phyloP scores from a whole-genome alignment of 2,113 vertebrate genomes.

The Lycocorax pyrrhopterus region DNA sequence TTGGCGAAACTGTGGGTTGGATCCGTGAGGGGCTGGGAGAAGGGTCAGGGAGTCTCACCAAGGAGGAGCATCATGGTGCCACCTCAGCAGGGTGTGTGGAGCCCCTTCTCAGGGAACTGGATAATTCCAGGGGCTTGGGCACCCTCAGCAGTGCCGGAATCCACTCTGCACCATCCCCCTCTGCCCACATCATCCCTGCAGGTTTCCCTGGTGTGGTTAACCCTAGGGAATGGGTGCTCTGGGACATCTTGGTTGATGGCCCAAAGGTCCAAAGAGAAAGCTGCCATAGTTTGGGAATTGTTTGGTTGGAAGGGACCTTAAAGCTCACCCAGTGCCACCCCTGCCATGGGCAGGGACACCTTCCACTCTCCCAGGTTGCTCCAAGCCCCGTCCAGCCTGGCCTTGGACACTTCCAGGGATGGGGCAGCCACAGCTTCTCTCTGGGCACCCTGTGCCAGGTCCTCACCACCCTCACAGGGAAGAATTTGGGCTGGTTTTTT shows the following conservation, averaged over 20 bases:
- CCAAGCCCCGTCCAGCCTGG: fast-evolving
- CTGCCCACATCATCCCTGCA: neutral
- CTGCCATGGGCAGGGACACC: neutral
- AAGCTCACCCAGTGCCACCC: neutral
- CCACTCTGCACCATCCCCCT: neutral
- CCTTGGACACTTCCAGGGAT: neutral
- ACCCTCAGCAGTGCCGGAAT: neutral
- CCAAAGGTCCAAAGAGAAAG: neutral
- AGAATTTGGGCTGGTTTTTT: neutral
- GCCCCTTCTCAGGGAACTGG: neutral
- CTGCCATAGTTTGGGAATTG: neutral
- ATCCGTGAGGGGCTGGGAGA: fast-evolving
- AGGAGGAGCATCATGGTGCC: neutral
- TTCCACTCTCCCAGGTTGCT: fast-evolving
- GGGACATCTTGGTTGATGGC: neutral
- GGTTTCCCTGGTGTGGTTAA: fast-evolving
- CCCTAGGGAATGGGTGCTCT: neutral
- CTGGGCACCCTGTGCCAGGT: neutral
- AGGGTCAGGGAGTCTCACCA: neutral
- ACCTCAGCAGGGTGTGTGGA: neutral
- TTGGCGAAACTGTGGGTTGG: fast-evolving
- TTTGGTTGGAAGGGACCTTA: neutral
- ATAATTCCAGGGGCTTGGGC: neutral
- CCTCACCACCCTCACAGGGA: neutral
- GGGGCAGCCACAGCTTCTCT: neutral